A percentile compares a stretch with the other conserved stretches of the same genome.
These are phyloP conservation scores for Fundulus diaphanus DNA, from an alignment of 2,797 vertebrate species.

Conservation along the genomic window DNA sequence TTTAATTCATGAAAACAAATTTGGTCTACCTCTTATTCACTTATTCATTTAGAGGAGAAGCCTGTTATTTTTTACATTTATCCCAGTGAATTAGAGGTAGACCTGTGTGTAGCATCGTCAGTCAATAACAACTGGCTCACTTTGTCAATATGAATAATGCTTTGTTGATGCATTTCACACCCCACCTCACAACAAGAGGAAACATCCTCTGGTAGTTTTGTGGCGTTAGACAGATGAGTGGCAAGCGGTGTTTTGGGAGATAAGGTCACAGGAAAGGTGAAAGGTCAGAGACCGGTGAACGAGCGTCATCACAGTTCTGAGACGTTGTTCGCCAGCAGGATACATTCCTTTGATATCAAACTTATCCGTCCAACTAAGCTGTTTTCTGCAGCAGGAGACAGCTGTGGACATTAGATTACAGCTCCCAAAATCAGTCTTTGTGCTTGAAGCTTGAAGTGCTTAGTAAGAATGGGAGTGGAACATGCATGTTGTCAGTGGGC, in stretches of 20 bases:
- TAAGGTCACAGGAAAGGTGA: slow-evolving; percentile 53
- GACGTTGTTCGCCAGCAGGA: slow-evolving; percentile 26
- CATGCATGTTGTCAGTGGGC: slow-evolving; percentile 45
- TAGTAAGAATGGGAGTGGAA: slow-evolving; percentile 56
- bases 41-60: background rate
- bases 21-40: no score
- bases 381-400: slow-evolving; percentile 43
- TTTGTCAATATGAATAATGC: slow-evolving; percentile 32
- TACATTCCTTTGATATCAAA: slow-evolving; percentile 29
- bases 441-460: slow-evolving; percentile 21
- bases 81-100: background rate
- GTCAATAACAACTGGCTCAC: slow-evolving; percentile 25
- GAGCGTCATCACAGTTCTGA: slow-evolving; percentile 29
- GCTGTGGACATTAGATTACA: slow-evolving; percentile 56
- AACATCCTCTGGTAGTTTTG: slow-evolving; percentile 42
- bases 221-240: slow-evolving; percentile 29
- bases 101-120: slow-evolving; percentile 7
- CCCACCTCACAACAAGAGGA: slow-evolving; percentile 37
- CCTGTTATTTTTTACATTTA: background rate
- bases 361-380: slow-evolving; percentile 26
- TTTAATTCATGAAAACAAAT: background rate
- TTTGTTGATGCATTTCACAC: slow-evolving; percentile 51
- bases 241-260: slow-evolving; percentile 23
- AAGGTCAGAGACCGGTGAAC: slow-evolving; percentile 61
- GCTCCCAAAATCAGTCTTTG: slow-evolving; percentile 10